Conservation (phyloP, 1,140 invertebrate genomes). For the Ooceraea biroi region DNA sequence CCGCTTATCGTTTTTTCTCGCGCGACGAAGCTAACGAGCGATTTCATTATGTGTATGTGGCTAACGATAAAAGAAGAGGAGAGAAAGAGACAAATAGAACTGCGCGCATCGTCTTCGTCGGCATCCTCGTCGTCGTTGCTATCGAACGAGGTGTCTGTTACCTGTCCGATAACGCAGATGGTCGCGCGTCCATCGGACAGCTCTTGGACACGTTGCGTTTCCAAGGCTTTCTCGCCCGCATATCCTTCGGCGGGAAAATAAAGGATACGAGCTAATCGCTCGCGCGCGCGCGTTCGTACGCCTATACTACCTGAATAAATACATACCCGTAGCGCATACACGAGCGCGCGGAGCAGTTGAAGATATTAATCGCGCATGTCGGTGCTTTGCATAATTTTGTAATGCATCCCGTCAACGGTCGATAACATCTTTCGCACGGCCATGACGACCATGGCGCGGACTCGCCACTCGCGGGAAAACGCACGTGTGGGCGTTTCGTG, state of each 20-base stretch:
- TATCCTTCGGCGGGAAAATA: constrained; percentile 54
- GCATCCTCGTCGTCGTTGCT: not conserved
- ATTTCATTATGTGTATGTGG: constrained; percentile 42
- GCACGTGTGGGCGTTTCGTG: constrained; percentile 65
- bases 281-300: constrained; percentile 41
- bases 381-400: constrained; percentile 75
- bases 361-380: constrained; percentile 74
- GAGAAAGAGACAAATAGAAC: constrained; percentile 9
- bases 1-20: constrained; percentile 53
- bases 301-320: constrained; percentile 55
- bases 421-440: constrained; percentile 73
- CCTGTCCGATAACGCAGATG: constrained; percentile 55
- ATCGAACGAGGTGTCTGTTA: constrained; percentile 23
- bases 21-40: constrained; percentile 50
- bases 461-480: constrained; percentile 57
- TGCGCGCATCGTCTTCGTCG: not conserved
- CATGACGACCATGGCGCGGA: constrained; percentile 29
- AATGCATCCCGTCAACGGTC: constrained; percentile 71
- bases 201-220: constrained; percentile 26
- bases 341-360: not conserved
- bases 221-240: constrained; percentile 59
- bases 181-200: constrained; percentile 3
- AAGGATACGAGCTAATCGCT: constrained; percentile 57
- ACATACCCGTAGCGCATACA: constrained; percentile 25
- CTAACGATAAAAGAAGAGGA: constrained; percentile 21